phyloP scores from a whole-genome alignment of 2,113 vertebrate species.

The Apus apus region DNA sequence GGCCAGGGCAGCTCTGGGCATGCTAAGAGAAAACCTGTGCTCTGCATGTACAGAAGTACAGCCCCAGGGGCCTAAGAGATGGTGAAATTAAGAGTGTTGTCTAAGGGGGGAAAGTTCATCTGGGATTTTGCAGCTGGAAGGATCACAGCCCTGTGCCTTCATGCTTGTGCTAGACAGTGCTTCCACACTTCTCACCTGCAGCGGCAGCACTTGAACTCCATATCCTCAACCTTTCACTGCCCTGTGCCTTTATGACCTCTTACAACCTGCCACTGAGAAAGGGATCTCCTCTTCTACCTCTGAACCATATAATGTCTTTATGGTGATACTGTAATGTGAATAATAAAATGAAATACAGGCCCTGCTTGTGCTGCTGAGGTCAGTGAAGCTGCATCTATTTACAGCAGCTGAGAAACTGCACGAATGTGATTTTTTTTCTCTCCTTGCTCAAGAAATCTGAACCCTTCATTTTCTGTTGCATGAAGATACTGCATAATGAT shows the following conservation, averaged over 20 bases:
- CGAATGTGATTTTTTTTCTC: slow-evolving; percentile 33
- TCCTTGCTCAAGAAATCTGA: slow-evolving; percentile 7
- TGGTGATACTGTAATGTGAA: background rate
- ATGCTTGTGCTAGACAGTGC: background rate
- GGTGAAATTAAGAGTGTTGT: background rate
- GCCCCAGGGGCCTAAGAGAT: background rate
- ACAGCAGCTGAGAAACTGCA: slow-evolving; percentile 13
- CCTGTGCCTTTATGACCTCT: background rate
- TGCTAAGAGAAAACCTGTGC: background rate
- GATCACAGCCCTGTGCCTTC: background rate
- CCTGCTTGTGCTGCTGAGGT: background rate
- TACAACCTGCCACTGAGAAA: background rate
- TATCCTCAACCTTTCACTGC: background rate
- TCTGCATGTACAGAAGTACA: background rate
- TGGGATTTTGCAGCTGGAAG: background rate
- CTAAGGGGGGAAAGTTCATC: background rate
- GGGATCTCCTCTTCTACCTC: background rate
- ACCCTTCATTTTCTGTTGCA: slow-evolving; percentile 39
- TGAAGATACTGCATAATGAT: slow-evolving; percentile 34
- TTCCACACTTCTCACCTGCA: background rate
- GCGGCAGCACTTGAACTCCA: accelerated
- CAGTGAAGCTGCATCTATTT: slow-evolving; percentile 33
- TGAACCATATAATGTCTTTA: background rate
- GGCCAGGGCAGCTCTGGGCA: slow-evolving; percentile 28
- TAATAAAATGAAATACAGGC: background rate